Evolutionary conservation across 92 coral and sea anemone genomes (phyloP), one percentile per base, ranked within the genome.

Genomic region (Epizoanthus rinbou): DNA sequence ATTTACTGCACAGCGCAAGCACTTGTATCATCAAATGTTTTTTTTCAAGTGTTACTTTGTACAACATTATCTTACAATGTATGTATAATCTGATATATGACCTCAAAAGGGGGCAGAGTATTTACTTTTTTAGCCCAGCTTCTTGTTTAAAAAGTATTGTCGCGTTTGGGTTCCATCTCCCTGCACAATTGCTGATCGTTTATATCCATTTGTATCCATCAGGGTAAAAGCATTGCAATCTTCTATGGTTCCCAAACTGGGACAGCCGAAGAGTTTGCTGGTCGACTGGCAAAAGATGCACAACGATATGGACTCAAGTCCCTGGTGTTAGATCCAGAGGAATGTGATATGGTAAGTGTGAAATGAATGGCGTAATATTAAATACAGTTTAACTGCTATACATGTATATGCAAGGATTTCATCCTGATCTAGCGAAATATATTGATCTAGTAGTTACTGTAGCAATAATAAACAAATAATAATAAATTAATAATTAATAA

Each of bases 201-300:
- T 47, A 21, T 57, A 43, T 3, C 54, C 72, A 65, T 54, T 37
- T 37, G 43, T 3, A 37, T 37, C 72, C 84, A 76, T 4, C 41
- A 97, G 99, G 90, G 98, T 21, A 96, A 96, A 68, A 80, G 90
- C 13, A 74, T 97, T 76, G 99, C 98, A 58, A 97, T 97, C 86
- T 97, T 97, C 76, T 97, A 97, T 85, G 99, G 99, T 15, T 97
- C 99, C 41, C 99, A 97, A 80, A 97, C 99, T 70, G 99, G 99
- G 3, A 97, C 99, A 47, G 99, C 98, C 1, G 99, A 97, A 75
- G 99, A 97, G 85, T 97, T 97, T 97, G 98, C 99, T 19, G 91
- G 98, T 9, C 89, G 98, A 41, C 83, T 97, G 81, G 92, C 99
- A 60, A 97, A 94, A 73, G 99, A 97, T 92, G 99, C 97, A 0